Evolutionary conservation across 2,888 invertebrate genomes (phyloP), one percentile per base, ranked within the genome.

Genomic region (Pachycephus smyrnensis): DNA sequence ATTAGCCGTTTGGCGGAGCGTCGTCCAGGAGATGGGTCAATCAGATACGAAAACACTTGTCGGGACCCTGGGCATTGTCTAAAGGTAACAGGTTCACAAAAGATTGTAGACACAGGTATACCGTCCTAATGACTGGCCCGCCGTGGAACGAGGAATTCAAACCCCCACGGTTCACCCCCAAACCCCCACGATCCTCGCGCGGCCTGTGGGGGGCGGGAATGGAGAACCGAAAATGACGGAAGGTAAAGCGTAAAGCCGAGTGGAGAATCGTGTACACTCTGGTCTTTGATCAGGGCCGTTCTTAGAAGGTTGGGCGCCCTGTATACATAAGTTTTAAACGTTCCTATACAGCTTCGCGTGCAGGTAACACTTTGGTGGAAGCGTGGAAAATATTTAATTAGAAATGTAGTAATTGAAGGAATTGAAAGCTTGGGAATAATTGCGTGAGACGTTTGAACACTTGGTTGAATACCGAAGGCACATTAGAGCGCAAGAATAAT

Each of bases 31-130:
- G 90, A 90, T 89, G 88, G 89, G 90, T 88, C 89, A 89, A 90
- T 90, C 89, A 88, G 90, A 89, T 88, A 90, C 80, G 89, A 88
- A 88, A 88, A 89, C 88, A 89, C 86, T 89, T 88, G 89, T 89
- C 86, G 84, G 84, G 79, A 40, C 40, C 40, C 76, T 81, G 84
- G 80, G 85, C 85, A 89, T 88, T 88, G 88, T 88, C 84, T 86
- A 83, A 82, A 86, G 84, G 88, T 85, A 87, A 86, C 86, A 84
- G 88, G 85, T 83, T 83, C 81, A 83, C 82, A 81, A 83, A 82
- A 86, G 86, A 85, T 84, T 85, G 84, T 86, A 84, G 86, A 86
- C 87, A 87, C 89, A 90, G 89, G 89, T 89, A 90, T 87, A 88
- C 83, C 83, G 83, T 83, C 85, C 87, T 89, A 89, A 90, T 90